Evolutionary conservation across 2,888 invertebrate species (phyloP), one percentile per base, ranked within the genome.

Genomic region (Andrena bucephala): DNA sequence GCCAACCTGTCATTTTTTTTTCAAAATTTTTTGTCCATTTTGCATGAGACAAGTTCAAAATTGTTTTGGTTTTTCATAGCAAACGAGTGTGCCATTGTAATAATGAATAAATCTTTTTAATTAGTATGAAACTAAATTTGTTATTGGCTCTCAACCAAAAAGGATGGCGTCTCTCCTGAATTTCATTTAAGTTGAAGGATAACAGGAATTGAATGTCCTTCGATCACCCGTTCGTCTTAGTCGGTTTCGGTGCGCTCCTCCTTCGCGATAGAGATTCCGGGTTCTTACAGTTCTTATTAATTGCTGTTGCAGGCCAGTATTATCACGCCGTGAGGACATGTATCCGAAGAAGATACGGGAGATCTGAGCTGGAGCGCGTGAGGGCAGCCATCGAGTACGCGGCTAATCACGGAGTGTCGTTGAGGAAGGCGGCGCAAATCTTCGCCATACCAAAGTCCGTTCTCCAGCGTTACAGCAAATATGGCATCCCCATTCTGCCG

Each of bases 371-470:
- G 42, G 85, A 87, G 27, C 79, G 66, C 2, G 69, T 92, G 59
- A 77, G 42, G 31, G 81, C 57, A 6, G 92, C 93, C 0, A 80
- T 93, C 76, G 87, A 90, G 4, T 92, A 92, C 0, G 87, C 92
- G 27, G 82, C 83, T 29, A 84, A 85, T 6, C 42, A 13, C 42
- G 93, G 92, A 16, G 86, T 93, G 88, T 92, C 93, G 0, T 78
- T 93, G 48, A 88, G 93, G 75, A 91, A 90, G 66, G 92, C 92
- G 1, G 92, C 89, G 0, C 74, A 78, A 10, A 75, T 85, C 7
- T 93, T 86, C 75, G 86, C 85, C 10, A 89, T 93, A 31, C 86
- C 92, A 0, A 91, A 91, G 65, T 92, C 92, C 0, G 89, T 90
- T 69, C 81, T 92, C 24, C 92, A 92, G 82, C 89, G 91, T 72